Evolutionary conservation across 2,113 vertebrate genomes (phyloP), one percentile per base, ranked within the genome.

Genomic region (Grallaria varia): DNA sequence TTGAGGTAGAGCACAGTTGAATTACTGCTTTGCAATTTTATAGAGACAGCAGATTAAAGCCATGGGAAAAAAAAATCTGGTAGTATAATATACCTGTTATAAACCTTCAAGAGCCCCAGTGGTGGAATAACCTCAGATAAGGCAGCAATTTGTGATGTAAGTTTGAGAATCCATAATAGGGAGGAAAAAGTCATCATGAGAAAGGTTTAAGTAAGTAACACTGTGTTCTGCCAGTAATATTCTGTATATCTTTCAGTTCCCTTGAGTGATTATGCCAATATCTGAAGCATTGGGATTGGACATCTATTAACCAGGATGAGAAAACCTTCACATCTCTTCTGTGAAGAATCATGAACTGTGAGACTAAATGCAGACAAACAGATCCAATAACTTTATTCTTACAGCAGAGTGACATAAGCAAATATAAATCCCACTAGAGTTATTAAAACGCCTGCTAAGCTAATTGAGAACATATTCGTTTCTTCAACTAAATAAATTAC

Each of bases 401-500:
- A 95, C 39, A 95, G 88, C 50, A 93, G 84, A 93, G 62, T 96
- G 96, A 95, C 95, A 96, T 94, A 94, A 96, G 95, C 95, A 98
- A 98, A 97, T 96, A 95, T 93, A 97, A 98, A 97, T 97, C 96
- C 94, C 97, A 84, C 72, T 85, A 96, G 95, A 94, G 79, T 96
- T 97, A 95, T 97, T 97, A 96, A 96, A 97, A 95, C 25, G 92
- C 90, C 95, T 97, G 92, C 93, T 97, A 97, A 97, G 72, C 84
- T 98, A 98, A 97, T 97, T 97, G 97, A 97, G 96, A 97, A 96
- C 95, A 95, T 92, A 97, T 94, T 98, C 33, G 8, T 97, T 97
- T 96, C 89, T 97, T 96, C 73, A 96, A 93, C 96, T 97, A 98
- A 97, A 98, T 97, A 98, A 98, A 98, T 98, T 97, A 98, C 83